Percentiles rank a stretch among this genome's conserved stretches.
phyloP scores from a whole-genome alignment of 2,797 vertebrate species.

The Sphenodon punctatus region DNA sequence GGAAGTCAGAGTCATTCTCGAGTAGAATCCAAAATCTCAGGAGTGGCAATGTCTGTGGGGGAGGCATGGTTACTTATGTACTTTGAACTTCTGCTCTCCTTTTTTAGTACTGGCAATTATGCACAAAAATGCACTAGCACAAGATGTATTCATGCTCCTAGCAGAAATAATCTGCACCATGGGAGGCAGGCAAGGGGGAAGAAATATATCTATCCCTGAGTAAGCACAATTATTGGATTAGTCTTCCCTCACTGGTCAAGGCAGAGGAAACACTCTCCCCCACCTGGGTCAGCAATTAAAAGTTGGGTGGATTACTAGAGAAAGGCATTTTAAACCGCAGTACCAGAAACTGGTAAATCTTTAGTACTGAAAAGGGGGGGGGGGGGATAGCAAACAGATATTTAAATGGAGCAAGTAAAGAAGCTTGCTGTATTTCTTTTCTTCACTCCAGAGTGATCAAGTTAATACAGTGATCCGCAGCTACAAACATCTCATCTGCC shows the following conservation, averaged over 20 bases:
- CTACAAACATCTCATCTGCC: too few species aligned
- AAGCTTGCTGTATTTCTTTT: too few species aligned
- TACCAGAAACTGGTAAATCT: too few species aligned
- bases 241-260: constrained; percentile 52
- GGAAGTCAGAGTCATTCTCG: constrained; percentile 38
- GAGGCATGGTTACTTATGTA: too few species aligned
- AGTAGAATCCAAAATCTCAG: constrained; percentile 48
- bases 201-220: constrained; percentile 35
- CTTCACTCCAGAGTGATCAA: too few species aligned
- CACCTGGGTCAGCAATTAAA: neutral
- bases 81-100: constrained; percentile 12
- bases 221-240: constrained; percentile 60
- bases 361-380: too few species aligned
- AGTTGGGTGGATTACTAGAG: neutral
- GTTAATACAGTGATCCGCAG: too few species aligned
- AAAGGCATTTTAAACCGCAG: too few species aligned
- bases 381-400: too few species aligned
- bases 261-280: constrained; percentile 51
- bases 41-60: too few species aligned
- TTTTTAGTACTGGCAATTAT: constrained; percentile 34
- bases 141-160: constrained; percentile 45
- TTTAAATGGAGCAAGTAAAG: too few species aligned
- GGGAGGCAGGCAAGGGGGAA: constrained; percentile 55
- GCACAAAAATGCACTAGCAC: constrained; percentile 23
- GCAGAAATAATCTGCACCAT: constrained; percentile 61